A percentile compares a stretch with the other conserved stretches of the same genome.
Evolutionary conservation across 1,140 invertebrate genomes (phyloP).

Genomic region (Macrostomum lignano): DNA sequence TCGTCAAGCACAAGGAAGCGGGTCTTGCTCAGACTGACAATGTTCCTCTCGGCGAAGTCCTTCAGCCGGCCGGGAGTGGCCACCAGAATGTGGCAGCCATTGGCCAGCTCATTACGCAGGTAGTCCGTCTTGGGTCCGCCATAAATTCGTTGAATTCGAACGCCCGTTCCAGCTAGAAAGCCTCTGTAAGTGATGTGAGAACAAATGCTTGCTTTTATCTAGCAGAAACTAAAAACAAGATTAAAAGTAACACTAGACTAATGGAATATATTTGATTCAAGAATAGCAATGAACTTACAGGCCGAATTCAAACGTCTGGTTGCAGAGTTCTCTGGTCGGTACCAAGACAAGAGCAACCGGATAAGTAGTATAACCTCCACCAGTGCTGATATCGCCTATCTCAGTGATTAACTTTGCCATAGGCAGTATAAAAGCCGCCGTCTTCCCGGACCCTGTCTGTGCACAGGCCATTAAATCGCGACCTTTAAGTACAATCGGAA

Average conservation of each 20-base stretch:
- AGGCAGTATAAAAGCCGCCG: constrained; percentile 29
- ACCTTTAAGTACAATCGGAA: constrained; percentile 34
- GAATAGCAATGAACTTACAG: too few species aligned
- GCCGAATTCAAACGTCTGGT: constrained; percentile 44
- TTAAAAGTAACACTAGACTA: too few species aligned
- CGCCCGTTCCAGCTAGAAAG: too few species aligned
- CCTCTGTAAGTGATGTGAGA: too few species aligned
- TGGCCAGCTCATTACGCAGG: too few species aligned
- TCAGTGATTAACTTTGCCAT: constrained; percentile 37
- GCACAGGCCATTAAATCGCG: constrained; percentile 26
- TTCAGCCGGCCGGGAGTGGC: constrained; percentile 27
- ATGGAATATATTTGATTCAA: too few species aligned
- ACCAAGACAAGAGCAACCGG: constrained; percentile 24
- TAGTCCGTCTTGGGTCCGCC: too few species aligned
- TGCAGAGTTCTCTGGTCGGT: constrained; percentile 26
- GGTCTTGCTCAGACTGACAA: constrained; percentile 6
- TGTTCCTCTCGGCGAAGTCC: constrained; percentile 15
- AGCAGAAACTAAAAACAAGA: too few species aligned
- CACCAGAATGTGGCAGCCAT: constrained; percentile 26
- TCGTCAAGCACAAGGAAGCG: constrained; percentile 59
- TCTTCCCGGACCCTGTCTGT: constrained; percentile 30
- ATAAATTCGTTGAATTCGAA: too few species aligned
- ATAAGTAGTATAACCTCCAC: background rate
- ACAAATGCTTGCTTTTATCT: too few species aligned
- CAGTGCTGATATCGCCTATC: constrained; percentile 10